phyloP scores from a whole-genome alignment of 2,888 invertebrate species.

The Polylopha cassiicola region DNA sequence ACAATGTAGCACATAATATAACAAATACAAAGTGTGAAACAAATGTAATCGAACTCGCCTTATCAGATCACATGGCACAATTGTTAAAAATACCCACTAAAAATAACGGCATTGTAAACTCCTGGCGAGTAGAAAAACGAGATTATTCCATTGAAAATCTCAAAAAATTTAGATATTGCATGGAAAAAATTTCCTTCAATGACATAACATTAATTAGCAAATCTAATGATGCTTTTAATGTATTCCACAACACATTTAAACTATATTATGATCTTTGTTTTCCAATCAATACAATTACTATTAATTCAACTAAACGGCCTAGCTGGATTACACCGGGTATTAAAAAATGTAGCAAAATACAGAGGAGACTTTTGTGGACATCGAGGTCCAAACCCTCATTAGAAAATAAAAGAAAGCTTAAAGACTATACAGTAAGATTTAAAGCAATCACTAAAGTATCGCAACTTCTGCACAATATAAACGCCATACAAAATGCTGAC shows the following conservation, averaged over 20 bases:
- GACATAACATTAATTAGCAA: neutral
- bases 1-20: neutral
- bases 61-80: slow-evolving; percentile 2
- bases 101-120: neutral
- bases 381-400: neutral
- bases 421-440: neutral
- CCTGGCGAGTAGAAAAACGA: neutral
- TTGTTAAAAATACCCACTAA: neutral
- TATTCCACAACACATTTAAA: slow-evolving; percentile 1
- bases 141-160: slow-evolving; percentile 2
- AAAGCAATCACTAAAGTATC: neutral
- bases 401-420: neutral
- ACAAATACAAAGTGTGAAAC: slow-evolving; percentile 1
- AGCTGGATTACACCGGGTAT: slow-evolving; percentile 2
- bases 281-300: slow-evolving; percentile 3
- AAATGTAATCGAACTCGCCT: slow-evolving; percentile 1
- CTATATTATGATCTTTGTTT: slow-evolving; percentile 2
- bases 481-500: neutral
- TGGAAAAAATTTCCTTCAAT: neutral
- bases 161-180: slow-evolving; percentile 3
- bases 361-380: slow-evolving; percentile 3
- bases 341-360: slow-evolving; percentile 1
- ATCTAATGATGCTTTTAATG: slow-evolving; percentile 1
- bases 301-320: neutral
- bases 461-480: neutral